Evolutionary conservation across 2,797 vertebrate genomes (phyloP), one percentile per base, ranked within the genome.

Genomic region (Darevskia mixta): DNA sequence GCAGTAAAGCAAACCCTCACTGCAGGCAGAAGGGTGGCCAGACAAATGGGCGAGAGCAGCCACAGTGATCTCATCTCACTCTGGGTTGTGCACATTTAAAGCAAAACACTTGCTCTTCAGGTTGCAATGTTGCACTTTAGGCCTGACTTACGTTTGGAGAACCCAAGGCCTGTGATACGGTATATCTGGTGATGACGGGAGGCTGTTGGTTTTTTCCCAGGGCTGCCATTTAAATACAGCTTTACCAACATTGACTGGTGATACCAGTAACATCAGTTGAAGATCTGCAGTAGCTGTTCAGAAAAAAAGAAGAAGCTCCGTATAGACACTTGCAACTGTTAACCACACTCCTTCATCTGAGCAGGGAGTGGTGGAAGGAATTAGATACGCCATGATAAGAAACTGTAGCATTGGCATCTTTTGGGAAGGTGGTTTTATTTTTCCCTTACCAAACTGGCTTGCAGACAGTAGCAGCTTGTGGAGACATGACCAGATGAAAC

Each of bases 401-500:
- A 88, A 87, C 17, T 82, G 43, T 77, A 64, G 71, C 25, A 11
- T 4, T 78, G 41, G 79, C 89, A 85, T 17, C 71, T 82, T 90
- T 88, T 71, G 82, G n/a, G 64, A 85, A 80, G 32, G 4, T 20
- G 41, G 27, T 9, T 75, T 76, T 18, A 49, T n/a, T 55, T 78
- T 66, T 27, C 38, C 3, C 49, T 76, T 77, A 77, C 69, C 64
- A 76, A 49, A 80, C 82, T 82, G 72, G 78, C 86, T 87, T 61
- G 35, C 35, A 85, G 71, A 78, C 45, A 85, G 64, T 15, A 18
- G 35, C 18, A 71, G 83, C 89, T 87, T 88, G 89, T 78, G 29
- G 71, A 85, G 83, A 88, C 89, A 72, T 72, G 86, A 72, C 5
- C 38, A 64, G 77, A 69, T 86, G 79, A 82, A 64, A 90, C 55